Conservation (phyloP, 1,140 invertebrate genomes). For the Hesperophylax magnus region DNA sequence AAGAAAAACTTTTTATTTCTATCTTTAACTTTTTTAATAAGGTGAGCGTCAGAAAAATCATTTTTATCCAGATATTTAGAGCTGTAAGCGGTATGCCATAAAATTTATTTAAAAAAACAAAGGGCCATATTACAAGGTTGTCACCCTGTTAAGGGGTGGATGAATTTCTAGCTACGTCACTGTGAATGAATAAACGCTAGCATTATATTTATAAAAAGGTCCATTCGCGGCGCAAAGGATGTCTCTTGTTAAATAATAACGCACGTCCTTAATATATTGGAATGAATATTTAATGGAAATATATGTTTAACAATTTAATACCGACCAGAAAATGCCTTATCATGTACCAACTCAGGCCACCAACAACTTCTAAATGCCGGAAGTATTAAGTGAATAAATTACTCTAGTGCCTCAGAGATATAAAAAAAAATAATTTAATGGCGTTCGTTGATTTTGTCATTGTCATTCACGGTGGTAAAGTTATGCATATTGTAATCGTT, state of each 20-base stretch:
- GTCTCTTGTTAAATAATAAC: conserved; percentile 34
- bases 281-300: conserved; percentile 36
- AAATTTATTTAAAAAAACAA: too few species aligned
- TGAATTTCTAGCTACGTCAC: too few species aligned
- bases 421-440: not conserved
- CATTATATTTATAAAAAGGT: conserved; percentile 18
- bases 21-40: too few species aligned
- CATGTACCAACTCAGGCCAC: conserved; percentile 29
- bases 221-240: conserved; percentile 12
- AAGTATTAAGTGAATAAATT: conserved; percentile 56
- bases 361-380: conserved; percentile 44
- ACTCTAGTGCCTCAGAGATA: not conserved
- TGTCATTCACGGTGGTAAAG: too few species aligned
- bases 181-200: not conserved
- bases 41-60: too few species aligned
- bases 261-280: conserved; percentile 30
- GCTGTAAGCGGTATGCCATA: too few species aligned
- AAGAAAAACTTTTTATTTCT: too few species aligned
- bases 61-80: too few species aligned
- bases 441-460: not conserved
- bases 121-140: too few species aligned
- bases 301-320: conserved; percentile 41
- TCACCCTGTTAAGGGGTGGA: too few species aligned
- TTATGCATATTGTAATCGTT: too few species aligned
- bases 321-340: conserved; percentile 50